phyloP scores from a whole-genome alignment of 2,888 invertebrate genomes.

The Ectemnius continuus region DNA sequence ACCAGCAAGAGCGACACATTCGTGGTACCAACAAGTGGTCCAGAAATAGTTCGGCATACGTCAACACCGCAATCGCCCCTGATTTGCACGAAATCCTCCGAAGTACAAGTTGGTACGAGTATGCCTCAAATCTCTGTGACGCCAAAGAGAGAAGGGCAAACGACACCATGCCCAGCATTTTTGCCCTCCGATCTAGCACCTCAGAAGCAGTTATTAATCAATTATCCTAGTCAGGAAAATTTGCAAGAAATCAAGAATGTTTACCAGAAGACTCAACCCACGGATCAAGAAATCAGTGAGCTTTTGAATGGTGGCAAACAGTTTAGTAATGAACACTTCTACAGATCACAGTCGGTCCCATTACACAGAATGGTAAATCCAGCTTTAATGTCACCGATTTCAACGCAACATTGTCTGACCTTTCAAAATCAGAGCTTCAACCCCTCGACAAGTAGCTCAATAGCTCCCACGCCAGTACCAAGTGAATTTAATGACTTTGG shows the following conservation, averaged over 20 bases:
- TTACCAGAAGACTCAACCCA: constrained; percentile 66
- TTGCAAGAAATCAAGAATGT: constrained; percentile 71
- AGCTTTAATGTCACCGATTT: constrained; percentile 75
- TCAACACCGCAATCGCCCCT: constrained; percentile 65
- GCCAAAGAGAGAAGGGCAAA: constrained; percentile 52
- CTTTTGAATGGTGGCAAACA: constrained; percentile 81
- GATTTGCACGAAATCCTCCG: constrained; percentile 64
- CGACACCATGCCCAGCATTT: constrained; percentile 55
- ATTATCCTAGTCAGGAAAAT: constrained; percentile 76
- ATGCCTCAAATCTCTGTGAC: constrained; percentile 47
- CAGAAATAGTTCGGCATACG: constrained; percentile 60
- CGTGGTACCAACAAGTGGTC: constrained; percentile 71
- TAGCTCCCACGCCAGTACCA: constrained; percentile 85
- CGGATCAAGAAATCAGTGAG: constrained; percentile 82
- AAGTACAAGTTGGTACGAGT: constrained; percentile 62
- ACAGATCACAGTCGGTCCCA: constrained; percentile 90
- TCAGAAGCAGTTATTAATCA: constrained; percentile 73
- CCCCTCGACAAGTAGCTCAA: constrained; percentile 82
- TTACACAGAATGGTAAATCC: constrained; percentile 81
- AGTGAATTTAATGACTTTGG: constrained; percentile 87
- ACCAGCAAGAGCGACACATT: constrained; percentile 70
- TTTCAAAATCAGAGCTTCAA: constrained; percentile 71
- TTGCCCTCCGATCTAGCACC: constrained; percentile 65
- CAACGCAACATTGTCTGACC: constrained; percentile 66
- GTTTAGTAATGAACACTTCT: constrained; percentile 73